phyloP scores from a whole-genome alignment of 2,113 vertebrate genomes.

The Caranx ignobilis region DNA sequence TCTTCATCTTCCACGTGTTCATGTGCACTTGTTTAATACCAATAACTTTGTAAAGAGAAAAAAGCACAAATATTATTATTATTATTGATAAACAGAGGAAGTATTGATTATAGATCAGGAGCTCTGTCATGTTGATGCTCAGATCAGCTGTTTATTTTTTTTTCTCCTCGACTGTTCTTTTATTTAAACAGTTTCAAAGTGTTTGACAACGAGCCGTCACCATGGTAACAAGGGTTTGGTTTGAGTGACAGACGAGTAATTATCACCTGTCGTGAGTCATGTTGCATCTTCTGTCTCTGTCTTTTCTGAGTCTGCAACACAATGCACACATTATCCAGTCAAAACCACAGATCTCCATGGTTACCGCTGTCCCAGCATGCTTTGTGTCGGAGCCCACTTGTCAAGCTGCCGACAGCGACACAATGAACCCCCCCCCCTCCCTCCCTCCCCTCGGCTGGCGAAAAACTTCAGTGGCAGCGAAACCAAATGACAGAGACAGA shows the following conservation, averaged over 20 bases:
- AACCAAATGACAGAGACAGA: not conserved
- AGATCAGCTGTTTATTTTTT: no score
- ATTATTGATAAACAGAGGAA: no score
- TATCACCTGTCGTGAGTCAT: constrained; percentile 4
- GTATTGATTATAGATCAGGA: no score
- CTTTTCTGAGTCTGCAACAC: not conserved
- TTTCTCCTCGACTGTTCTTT: no score
- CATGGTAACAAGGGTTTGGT: no score
- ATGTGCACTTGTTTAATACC: no score
- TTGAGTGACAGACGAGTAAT: not conserved
- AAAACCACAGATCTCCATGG: constrained; percentile 57
- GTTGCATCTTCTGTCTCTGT: not conserved
- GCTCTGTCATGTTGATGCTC: no score
- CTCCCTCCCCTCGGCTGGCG: constrained; percentile 11
- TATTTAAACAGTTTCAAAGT: no score
- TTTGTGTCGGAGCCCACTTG: constrained; percentile 37
- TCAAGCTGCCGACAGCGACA: constrained; percentile 44
- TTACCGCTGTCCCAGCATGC: constrained; percentile 55
- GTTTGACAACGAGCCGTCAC: no score
- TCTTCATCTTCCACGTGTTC: no score
- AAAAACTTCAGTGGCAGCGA: constrained; percentile 1
- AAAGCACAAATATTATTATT: no score
- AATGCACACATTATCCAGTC: constrained; percentile 23
- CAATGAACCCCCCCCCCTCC: constrained; percentile 34
- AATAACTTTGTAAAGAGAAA: no score